A percentile compares a stretch with the other conserved stretches of the same genome.
Evolutionary conservation across 2,888 invertebrate genomes (phyloP).

Genomic region (Galerucella pusilla): DNA sequence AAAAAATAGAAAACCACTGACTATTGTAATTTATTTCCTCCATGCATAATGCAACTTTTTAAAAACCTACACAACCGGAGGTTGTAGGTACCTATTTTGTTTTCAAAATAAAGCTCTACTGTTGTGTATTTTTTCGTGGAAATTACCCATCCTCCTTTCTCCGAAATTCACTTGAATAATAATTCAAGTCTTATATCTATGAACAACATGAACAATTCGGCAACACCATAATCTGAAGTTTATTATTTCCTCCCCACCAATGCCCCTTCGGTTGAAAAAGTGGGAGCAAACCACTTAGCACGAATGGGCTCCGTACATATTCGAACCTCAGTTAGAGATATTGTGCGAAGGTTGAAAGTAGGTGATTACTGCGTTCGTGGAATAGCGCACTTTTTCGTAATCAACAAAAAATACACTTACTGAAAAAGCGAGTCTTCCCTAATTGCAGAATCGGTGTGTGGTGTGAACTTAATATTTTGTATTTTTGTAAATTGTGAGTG

Average conservation of each 20-base stretch:
- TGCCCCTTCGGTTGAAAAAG: conserved; percentile 17
- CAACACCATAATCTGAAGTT: conserved; percentile 24
- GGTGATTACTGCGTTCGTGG: conserved; percentile 58
- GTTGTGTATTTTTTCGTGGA: conserved; percentile 9
- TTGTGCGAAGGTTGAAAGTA: conserved; percentile 49
- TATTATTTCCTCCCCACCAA: conserved; percentile 25
- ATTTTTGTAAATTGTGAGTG: conserved; percentile 51
- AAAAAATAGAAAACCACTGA: no score
- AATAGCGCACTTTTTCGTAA: conserved; percentile 56
- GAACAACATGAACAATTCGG: conserved; percentile 11
- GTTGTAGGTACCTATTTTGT: not conserved
- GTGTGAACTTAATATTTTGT: conserved; percentile 43
- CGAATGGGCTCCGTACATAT: conserved; percentile 22
- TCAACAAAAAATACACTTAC: conserved; percentile 30
- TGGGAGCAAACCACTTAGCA: conserved; percentile 30
- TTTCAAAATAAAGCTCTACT: not conserved
- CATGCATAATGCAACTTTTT: no score
- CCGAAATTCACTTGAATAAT: not conserved
- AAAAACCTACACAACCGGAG: no score
- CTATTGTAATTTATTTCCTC: no score
- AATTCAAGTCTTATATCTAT: not conserved
- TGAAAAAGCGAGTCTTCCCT: conserved; percentile 58
- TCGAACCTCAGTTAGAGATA: conserved; percentile 51
- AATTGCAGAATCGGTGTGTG: conserved; percentile 58
- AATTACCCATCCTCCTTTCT: not conserved